phyloP scores from a whole-genome alignment of 2,113 vertebrate species.

The Oophaga pumilio region DNA sequence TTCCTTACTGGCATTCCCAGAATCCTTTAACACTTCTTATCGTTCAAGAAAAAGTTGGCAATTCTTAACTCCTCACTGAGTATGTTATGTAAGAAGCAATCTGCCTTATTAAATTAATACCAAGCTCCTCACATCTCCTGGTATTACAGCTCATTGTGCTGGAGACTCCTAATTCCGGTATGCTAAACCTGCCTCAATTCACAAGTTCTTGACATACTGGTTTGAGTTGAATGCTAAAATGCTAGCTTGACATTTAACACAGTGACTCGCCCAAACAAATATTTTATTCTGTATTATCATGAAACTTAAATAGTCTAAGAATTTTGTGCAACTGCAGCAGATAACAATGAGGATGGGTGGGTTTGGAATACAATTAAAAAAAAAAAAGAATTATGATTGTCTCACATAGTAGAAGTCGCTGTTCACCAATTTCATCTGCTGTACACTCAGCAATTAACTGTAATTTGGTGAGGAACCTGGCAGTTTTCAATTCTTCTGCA shows the following conservation, averaged over 20 bases:
- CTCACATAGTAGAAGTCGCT: background rate
- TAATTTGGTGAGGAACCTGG: background rate
- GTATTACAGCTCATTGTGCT: background rate
- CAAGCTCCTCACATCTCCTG: background rate
- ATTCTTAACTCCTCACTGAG: background rate
- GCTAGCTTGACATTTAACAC: background rate
- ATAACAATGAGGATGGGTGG: background rate
- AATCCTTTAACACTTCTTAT: background rate
- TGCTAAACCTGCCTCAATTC: background rate
- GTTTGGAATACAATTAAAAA: too few species aligned
- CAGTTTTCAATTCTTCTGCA: background rate
- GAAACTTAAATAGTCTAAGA: too few species aligned
- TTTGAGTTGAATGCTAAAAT: background rate
- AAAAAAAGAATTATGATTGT: background rate
- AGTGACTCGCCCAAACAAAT: background rate
- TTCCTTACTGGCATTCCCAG: conserved; percentile 24
- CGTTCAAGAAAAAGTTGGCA: conserved; percentile 15
- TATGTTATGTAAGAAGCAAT: conserved; percentile 22
- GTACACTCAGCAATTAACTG: background rate
- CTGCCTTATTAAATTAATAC: conserved; percentile 9
- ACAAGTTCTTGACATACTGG: background rate
- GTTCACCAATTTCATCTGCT: background rate
- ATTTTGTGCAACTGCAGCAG: background rate
- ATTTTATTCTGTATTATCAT: background rate
- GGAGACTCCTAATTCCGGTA: background rate